These are phyloP conservation scores for Homarus americanus DNA, from an alignment of 1,140 invertebrate genomes.

Conservation along the genomic window DNA sequence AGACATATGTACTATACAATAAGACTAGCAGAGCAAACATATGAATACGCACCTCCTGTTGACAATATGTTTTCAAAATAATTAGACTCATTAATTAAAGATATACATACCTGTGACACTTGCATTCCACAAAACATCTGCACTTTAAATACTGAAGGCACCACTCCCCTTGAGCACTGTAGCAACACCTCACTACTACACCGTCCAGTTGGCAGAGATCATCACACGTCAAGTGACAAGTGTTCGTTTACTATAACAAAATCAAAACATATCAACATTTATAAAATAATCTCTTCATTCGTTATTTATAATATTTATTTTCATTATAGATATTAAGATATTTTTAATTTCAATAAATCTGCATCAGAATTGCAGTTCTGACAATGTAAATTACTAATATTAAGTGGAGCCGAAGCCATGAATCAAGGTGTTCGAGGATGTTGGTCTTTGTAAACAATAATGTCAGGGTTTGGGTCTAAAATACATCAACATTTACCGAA, in stretches of 20 bases:
- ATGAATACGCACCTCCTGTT: too few relatives aligned
- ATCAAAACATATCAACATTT: too few relatives aligned
- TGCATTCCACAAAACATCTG: constrained; percentile 17
- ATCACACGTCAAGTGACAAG: neutral
- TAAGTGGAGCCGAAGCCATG: neutral
- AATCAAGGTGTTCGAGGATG: neutral
- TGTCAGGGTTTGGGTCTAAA: too few relatives aligned
- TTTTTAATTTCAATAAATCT: neutral
- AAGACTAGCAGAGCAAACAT: too few relatives aligned
- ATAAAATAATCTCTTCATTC: too few relatives aligned
- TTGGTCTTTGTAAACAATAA: constrained; percentile 20
- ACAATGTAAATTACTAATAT: too few relatives aligned
- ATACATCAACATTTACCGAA: neutral
- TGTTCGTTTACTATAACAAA: neutral
- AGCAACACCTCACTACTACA: neutral
- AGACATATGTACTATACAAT: too few relatives aligned
- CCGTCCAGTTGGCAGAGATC: constrained; percentile 17
- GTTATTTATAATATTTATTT: too few relatives aligned
- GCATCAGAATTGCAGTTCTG: too few relatives aligned
- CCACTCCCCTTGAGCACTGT: neutral
- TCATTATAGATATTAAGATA: neutral
- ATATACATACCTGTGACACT: constrained; percentile 14
- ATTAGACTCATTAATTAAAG: too few relatives aligned
- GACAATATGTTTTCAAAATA: too few relatives aligned
- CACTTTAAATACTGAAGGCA: neutral